A percentile compares a stretch with the other conserved stretches of the same genome.
Evolutionary conservation across 2,113 vertebrate species (phyloP).

Genomic region (Columba janthina): DNA sequence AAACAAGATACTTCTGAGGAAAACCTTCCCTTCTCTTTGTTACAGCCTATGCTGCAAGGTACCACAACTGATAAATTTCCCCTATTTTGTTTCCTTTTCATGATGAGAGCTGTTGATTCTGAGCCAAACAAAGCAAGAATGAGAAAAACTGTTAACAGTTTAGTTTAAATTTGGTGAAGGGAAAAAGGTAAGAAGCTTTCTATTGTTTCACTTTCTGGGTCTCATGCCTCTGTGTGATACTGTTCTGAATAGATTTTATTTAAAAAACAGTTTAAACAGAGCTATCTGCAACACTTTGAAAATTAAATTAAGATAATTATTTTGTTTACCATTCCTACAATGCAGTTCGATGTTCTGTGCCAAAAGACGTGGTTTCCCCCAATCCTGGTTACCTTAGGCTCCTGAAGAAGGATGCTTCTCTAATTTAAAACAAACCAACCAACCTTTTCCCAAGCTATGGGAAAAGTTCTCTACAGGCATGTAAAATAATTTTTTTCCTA

Average conservation of each 20-base stretch:
- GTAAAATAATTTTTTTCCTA: neutral
- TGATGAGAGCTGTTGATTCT: neutral
- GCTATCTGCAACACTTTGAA: neutral
- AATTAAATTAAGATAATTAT: neutral
- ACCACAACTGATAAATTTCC: neutral
- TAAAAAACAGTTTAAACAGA: neutral
- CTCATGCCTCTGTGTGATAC: neutral
- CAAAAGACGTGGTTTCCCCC: neutral
- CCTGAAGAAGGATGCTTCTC: neutral
- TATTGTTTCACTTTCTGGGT: neutral
- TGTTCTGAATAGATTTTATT: neutral
- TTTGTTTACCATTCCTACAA: neutral
- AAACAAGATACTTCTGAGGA: neutral
- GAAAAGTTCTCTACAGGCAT: neutral
- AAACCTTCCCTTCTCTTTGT: neutral
- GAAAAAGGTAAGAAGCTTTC: neutral
- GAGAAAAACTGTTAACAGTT: neutral
- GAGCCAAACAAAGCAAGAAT: neutral
- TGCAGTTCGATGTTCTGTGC: neutral
- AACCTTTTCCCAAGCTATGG: neutral
- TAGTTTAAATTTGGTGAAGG: neutral
- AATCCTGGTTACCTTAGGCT: neutral
- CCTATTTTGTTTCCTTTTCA: neutral
- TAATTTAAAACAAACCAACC: neutral
- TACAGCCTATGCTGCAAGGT: neutral